phyloP scores from a whole-genome alignment of 2,888 invertebrate species.

The Glyphotaelius pellucidus region DNA sequence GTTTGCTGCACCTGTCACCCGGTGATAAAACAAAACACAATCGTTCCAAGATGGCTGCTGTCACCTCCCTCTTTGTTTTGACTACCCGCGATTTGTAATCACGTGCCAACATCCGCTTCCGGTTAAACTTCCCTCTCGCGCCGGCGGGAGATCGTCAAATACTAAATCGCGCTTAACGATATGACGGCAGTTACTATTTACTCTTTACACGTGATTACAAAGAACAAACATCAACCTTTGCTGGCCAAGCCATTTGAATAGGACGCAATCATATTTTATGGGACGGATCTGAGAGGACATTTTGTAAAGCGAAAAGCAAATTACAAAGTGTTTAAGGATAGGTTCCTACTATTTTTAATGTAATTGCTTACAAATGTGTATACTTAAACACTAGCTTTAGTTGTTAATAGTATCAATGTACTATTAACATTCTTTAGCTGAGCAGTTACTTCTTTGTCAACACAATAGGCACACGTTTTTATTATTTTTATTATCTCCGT shows the following conservation, averaged over 20 bases:
- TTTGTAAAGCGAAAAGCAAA: neutral
- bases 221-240: constrained; percentile 8
- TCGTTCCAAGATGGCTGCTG: constrained; percentile 50
- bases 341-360: neutral
- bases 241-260: neutral
- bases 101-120: constrained; percentile 66
- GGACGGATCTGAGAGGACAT: neutral
- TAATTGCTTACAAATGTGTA: neutral
- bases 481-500: no score
- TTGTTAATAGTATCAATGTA: no score
- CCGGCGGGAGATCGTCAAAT: constrained; percentile 23
- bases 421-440: no score
- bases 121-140: constrained; percentile 43
- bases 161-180: constrained; percentile 25
- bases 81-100: constrained; percentile 60
- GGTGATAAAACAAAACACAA: constrained; percentile 29
- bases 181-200: constrained; percentile 27
- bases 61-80: constrained; percentile 50
- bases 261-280: neutral
- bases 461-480: no score
- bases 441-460: no score
- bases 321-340: neutral
- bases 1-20: constrained; percentile 51
- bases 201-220: constrained; percentile 38
- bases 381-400: no score